Evolutionary conservation across 2,113 vertebrate genomes (phyloP).

Genomic region (Cyprinus carpio): DNA sequence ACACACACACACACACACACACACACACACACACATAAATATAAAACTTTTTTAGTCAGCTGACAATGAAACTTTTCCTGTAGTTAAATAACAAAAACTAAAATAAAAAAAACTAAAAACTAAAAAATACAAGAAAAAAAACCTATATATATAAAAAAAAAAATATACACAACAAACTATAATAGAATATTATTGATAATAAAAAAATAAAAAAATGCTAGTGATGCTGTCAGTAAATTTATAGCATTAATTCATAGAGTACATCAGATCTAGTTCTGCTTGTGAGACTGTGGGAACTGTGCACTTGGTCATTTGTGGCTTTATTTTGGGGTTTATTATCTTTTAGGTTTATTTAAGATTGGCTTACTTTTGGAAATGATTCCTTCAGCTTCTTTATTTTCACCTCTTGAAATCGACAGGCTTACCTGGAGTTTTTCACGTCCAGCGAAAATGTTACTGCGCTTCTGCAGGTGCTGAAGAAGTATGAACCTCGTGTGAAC

Average conservation of each 20-base stretch:
- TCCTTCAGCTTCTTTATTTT: not conserved
- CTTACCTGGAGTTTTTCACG: slow-evolving; percentile 96
- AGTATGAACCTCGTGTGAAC: slow-evolving; percentile 89
- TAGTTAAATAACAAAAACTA: too few species aligned
- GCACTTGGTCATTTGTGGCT: not conserved
- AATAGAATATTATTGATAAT: not conserved
- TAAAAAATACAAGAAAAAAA: too few species aligned
- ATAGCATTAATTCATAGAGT: not conserved
- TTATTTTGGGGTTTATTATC: not conserved
- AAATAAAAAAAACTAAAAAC: too few species aligned
- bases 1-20: too few species aligned
- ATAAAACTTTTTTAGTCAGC: too few species aligned
- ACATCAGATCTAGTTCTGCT: not conserved
- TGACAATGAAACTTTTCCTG: too few species aligned
- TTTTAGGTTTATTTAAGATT: not conserved
- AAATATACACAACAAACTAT: not conserved
- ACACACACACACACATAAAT: too few species aligned
- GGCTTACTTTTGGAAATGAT: not conserved
- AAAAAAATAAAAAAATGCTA: too few species aligned
- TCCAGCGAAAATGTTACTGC: slow-evolving; percentile 85
- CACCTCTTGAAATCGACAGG: slow-evolving; percentile 68
- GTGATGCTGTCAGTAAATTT: too few species aligned
- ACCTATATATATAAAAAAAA: too few species aligned
- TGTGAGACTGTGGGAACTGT: not conserved
- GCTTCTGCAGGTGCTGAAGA: slow-evolving; percentile 89